Evolutionary conservation across 2,888 invertebrate species (phyloP).

Genomic region (Escarpia spicata): DNA sequence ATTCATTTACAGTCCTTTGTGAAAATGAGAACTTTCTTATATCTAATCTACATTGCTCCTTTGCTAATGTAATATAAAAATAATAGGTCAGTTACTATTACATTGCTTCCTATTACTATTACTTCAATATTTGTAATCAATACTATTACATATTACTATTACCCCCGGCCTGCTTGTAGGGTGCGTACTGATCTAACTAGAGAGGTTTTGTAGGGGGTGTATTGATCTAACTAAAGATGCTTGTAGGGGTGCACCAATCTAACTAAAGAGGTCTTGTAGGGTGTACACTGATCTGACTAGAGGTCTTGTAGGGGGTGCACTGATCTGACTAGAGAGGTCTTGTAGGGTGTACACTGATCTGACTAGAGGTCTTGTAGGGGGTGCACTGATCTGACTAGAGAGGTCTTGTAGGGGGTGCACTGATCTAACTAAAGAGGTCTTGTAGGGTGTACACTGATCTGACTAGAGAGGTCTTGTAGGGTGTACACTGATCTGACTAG

Average conservation of each 20-base stretch:
- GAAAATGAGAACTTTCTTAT: too few relatives aligned
- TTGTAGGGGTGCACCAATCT: not conserved
- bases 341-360: not conserved
- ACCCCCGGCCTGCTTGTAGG: too few relatives aligned
- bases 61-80: too few relatives aligned
- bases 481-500: not conserved
- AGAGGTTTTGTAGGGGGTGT: not conserved
- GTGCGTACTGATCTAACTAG: not conserved
- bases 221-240: too few relatives aligned
- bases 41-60: too few relatives aligned
- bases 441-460: not conserved
- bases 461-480: not conserved
- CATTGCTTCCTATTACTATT: too few relatives aligned
- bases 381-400: not conserved
- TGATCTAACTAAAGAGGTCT: not conserved
- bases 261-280: not conserved
- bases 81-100: too few relatives aligned
- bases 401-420: not conserved
- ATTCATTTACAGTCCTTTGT: too few relatives aligned
- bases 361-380: constrained; percentile 62
- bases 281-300: not conserved
- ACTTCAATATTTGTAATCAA: too few relatives aligned
- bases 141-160: too few relatives aligned
- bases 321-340: not conserved
- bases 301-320: not conserved